Conservation (phyloP, 2,797 vertebrate genomes). For the Emys orbicularis region DNA sequence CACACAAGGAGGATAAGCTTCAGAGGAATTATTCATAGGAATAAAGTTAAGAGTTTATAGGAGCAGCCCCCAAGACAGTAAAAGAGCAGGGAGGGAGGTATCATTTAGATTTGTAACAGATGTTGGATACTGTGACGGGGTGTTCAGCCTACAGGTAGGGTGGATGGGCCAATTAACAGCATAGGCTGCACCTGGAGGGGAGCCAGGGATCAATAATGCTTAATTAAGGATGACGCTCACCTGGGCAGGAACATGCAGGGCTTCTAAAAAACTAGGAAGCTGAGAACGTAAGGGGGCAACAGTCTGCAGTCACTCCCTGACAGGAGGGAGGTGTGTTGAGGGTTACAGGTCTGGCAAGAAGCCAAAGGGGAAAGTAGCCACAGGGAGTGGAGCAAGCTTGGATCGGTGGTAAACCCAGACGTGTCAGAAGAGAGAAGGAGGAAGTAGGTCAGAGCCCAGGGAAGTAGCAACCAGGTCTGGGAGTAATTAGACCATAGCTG, state of each 20-base stretch:
- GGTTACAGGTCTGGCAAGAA: not conserved
- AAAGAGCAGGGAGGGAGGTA: constrained; percentile 58
- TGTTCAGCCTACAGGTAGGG: not conserved
- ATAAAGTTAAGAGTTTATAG: constrained; percentile 32
- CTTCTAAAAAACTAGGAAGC: not conserved
- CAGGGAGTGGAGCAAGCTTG: not conserved
- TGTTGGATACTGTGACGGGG: not conserved
- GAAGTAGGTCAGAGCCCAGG: not conserved
- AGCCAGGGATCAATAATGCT: not conserved
- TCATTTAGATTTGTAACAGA: not conserved
- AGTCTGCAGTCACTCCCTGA: not conserved
- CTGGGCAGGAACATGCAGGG: not conserved
- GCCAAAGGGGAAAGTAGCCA: not conserved
- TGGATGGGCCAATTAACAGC: not conserved
- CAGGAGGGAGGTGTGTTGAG: not conserved
- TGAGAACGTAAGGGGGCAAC: not conserved
- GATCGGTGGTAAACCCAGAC: not conserved
- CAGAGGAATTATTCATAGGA: constrained; percentile 9
- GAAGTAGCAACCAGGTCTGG: not conserved
- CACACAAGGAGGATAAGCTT: not conserved
- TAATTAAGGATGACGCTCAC: not conserved
- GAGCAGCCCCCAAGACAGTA: constrained; percentile 13
- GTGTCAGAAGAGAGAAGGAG: not conserved
- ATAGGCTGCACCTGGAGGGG: not conserved
- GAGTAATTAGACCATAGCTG: not conserved